Evolutionary conservation across 2,113 vertebrate species (phyloP), one percentile per base, ranked within the genome.

Genomic region (Pelodiscus sinensis): DNA sequence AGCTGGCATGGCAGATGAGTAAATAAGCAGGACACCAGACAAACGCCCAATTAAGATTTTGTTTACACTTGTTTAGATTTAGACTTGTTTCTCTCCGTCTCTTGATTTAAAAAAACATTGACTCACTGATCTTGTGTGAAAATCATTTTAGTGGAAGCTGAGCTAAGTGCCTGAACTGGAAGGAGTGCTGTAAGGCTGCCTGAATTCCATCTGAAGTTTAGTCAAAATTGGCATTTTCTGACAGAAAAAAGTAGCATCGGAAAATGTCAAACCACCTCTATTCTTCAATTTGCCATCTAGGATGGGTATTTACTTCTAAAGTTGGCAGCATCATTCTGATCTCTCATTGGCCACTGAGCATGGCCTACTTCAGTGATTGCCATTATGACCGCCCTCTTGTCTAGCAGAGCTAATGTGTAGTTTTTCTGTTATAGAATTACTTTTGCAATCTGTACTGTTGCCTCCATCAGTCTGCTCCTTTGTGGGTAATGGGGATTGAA

Each of bases 321-420:
- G n/a, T 9, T 24, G 44, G 55, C 31, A 71, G 55, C 31, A 3
- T 2, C 81, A 2, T 16, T 15, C 21, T 38, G 12, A 12, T 56
- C 85, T 81, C 62, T 12, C 0, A 0, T 4, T 31, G 25, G 54
- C 14, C 29, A 31, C 29, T 31, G 54, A 83, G 4, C 16, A 55
- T 3, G 78, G 16, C 29, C 29, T 65, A 29, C 29, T 65, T 24
- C 57, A 81, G 35, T 7, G 50, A 8, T 19, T 51, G 31, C 57
- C 24, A 16, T 10, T 38, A 77, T 85, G 60, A 24, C 35, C 44
- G 27, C 75, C 44, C 71, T 84, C 3, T 24, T 88, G 35, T 38
- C 8, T 54, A 5, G 10, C 14, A 22, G 19, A 86, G 50, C 5
- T 85, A 51, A 6, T 44, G 12, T 7, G 0, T 29, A 44, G 1